A percentile compares a stretch with the other conserved stretches of the same genome.
phyloP scores from a whole-genome alignment of 2,113 vertebrate species.

The Colossoma macropomum region DNA sequence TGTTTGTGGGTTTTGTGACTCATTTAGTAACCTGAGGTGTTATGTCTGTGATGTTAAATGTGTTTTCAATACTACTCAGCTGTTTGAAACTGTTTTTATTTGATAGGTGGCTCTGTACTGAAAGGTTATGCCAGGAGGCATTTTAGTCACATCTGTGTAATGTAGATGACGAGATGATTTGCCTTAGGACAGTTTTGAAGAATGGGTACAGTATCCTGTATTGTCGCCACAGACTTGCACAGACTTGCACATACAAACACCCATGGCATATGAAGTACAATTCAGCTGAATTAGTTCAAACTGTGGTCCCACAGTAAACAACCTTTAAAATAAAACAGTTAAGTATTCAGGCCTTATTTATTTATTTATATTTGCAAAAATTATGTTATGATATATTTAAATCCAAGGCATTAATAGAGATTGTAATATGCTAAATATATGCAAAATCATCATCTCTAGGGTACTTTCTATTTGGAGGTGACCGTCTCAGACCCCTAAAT shows the following conservation, averaged over 20 bases:
- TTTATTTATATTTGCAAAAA: too few species aligned
- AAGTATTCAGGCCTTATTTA: too few species aligned
- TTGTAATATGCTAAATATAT: too few species aligned
- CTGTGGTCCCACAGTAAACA: too few species aligned
- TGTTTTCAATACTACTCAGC: background rate
- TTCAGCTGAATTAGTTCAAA: too few species aligned
- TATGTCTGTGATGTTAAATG: background rate
- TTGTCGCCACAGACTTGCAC: background rate
- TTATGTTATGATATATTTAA: too few species aligned
- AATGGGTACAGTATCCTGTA: background rate
- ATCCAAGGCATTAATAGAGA: too few species aligned
- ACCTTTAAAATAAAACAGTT: too few species aligned
- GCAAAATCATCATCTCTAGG: too few species aligned
- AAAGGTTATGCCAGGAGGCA: background rate
- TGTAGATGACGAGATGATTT: background rate
- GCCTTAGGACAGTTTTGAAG: background rate
- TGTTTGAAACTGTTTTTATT: background rate
- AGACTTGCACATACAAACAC: background rate
- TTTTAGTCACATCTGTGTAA: background rate
- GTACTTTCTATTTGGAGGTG: too few species aligned
- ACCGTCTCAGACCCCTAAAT: too few species aligned
- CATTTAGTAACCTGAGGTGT: background rate
- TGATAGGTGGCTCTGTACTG: background rate
- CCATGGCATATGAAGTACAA: background rate
- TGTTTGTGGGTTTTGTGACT: background rate